These are phyloP conservation scores for Tylochromis polylepis DNA, from an alignment of 2,113 vertebrate genomes.

Conservation along the genomic window DNA sequence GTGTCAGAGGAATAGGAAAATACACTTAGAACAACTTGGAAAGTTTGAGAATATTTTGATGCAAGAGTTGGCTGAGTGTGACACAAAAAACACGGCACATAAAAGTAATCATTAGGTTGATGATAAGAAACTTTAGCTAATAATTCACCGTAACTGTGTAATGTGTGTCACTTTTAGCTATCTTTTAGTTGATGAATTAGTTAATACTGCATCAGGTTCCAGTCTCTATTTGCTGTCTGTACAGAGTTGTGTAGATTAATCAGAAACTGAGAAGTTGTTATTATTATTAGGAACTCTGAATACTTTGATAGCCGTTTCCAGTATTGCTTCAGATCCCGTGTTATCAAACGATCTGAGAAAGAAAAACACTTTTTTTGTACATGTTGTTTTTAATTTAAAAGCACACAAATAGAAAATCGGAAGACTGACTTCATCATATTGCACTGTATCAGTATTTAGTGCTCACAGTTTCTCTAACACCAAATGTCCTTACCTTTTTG, in stretches of 20 bases:
- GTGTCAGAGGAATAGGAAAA: not conserved
- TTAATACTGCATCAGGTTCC: not conserved
- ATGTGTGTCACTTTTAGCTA: not conserved
- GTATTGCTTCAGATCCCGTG: not conserved
- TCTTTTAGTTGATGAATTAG: not conserved
- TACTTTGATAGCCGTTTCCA: not conserved
- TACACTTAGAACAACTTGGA: not conserved
- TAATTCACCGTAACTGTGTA: not conserved
- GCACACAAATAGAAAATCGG: not conserved
- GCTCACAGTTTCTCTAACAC: not conserved
- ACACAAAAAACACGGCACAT: not conserved
- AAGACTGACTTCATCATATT: not conserved
- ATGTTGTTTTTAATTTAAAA: not conserved
- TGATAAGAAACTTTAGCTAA: not conserved
- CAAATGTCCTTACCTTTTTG: slow-evolving; percentile 82
- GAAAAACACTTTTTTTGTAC: not conserved
- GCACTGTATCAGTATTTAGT: not conserved
- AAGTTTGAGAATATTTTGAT: not conserved
- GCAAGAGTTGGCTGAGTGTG: not conserved
- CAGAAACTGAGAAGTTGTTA: not conserved
- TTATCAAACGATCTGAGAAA: not conserved
- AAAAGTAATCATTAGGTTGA: not conserved
- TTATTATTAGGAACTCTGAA: not conserved
- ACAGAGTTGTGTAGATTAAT: not conserved
- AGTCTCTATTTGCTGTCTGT: not conserved